Base-by-base conservation (phyloP, 2,113 vertebrate species). In the Hassar affinis region DNA sequence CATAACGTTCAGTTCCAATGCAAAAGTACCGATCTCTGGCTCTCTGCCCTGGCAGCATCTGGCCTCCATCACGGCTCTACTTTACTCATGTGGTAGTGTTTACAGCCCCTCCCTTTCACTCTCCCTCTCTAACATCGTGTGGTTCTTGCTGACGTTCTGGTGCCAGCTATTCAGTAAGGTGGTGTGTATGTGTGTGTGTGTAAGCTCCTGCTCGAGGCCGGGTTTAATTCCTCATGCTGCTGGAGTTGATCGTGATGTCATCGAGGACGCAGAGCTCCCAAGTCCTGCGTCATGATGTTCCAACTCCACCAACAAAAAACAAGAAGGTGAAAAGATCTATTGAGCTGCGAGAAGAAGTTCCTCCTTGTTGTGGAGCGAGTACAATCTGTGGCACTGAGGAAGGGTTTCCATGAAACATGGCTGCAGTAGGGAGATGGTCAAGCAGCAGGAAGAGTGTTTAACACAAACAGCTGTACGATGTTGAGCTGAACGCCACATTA, bases 81-180 rank as follows among this genome's bases (percentile, higher is more conserved):
- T 86, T 57, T 2, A 38, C 87, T 88, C 94, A 93, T 93, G 90
- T 93, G 92, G 90, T 89, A 93, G 82, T 87, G 84, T 92, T 94
- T 94, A 93, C 77, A 74, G 51, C 69, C 78, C 76, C 79, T 69
- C 72, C 69, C 42, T 27, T 47, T n/a, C 82, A 42, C 71, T 61
- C 52, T 62, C 69, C 30, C 47, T 81, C 49, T 45, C 47, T 66
- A 79, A 47, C 61, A 75, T 64, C 12, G 71, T 27, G 79, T 83
- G 71, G 71, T 59, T 79, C 72, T 66, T 56, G 25, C 69, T 75
- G 72, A 57, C 59, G 38, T 38, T 79, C 33, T 30, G 20, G 52
- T 79, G 71, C 76, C 82, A 84, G 27, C 78, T 52, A 84, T 88
- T 82, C 82, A 84, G 66, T 51, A 79, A 69, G 54, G 72, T 61